These are phyloP conservation scores for Columba livia DNA, from an alignment of 2,113 vertebrate species.

Conservation along the genomic window DNA sequence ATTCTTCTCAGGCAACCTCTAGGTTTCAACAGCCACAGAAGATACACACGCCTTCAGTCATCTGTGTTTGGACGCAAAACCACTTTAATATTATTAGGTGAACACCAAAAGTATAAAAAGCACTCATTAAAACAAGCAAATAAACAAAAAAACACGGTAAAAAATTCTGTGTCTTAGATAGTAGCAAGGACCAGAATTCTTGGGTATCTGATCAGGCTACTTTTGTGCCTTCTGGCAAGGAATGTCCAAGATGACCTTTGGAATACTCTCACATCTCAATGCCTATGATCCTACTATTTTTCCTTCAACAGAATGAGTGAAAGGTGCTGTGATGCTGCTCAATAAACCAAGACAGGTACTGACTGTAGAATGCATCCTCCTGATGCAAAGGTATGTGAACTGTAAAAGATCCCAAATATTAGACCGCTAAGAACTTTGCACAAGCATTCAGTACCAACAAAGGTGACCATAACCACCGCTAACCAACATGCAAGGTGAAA, in stretches of 20 bases:
- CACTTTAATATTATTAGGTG: background rate
- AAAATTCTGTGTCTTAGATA: background rate
- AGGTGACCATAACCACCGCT: background rate
- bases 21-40: background rate
- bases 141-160: background rate
- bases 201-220: background rate
- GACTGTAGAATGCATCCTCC: background rate
- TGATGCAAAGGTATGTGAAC: background rate
- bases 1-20: background rate
- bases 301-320: background rate
- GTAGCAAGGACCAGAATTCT: background rate
- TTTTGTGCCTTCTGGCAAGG: background rate
- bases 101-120: background rate
- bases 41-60: background rate
- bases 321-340: background rate
- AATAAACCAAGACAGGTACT: background rate
- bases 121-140: background rate
- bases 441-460: background rate
- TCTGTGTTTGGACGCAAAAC: background rate
- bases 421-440: background rate
- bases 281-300: background rate
- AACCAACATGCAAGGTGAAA: background rate
- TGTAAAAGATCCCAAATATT: background rate
- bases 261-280: background rate
- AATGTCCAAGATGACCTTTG: background rate